Base-by-base conservation (phyloP, 92 coral and sea anemone genomes). In the Epizoanthus illoricatus region DNA sequence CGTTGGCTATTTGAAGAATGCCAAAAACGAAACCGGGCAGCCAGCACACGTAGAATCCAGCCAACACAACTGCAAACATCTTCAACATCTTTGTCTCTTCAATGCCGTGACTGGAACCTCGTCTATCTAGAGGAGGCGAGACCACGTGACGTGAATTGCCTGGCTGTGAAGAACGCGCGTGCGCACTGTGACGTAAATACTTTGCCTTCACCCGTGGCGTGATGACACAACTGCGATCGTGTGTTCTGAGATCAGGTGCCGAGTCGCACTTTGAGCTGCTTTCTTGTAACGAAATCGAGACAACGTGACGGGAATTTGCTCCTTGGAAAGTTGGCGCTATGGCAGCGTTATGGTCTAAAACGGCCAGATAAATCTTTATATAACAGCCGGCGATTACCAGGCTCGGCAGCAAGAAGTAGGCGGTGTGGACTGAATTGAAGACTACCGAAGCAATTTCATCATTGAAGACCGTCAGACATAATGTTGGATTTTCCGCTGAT, bases 21-120 rank as follows among this genome's bases (percentile, higher is more conserved):
- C 82, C 82, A 23, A 78, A 78, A 20, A 63, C 41, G n/a, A 78
- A 78, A 9, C 82, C 82, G 73, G 82, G 82, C 16, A 78, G 1
- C 82, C 82, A 78, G 9, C 82, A 78, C 24, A 78, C 49, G 12
- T 23, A 62, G 71, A 78, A 78, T 5, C 71, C 82, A 11, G 42
- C 60, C 16, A 63, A 12, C 5, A 78, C 82, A 21, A 43, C 71
- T 5, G 60, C 43, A 20, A 78, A 63, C 82, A 78, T 78, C 57
- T 63, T 78, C 19, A 78, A 18, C 59, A 78, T 18, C 43, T 78
- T 78, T 15, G 36, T 62, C 13, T 78, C 82, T 42, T 78, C 82
- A 15, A 78, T 39, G 41, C 40, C 45, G 42, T 43, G 82, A 63
- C 70, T 52, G 36, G 45, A 63, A 78, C 24, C 7, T 7, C 23